Percentiles rank a stretch among this genome's conserved stretches.
phyloP scores from a whole-genome alignment of 2,888 invertebrate species.

The Lasiommata megera region DNA sequence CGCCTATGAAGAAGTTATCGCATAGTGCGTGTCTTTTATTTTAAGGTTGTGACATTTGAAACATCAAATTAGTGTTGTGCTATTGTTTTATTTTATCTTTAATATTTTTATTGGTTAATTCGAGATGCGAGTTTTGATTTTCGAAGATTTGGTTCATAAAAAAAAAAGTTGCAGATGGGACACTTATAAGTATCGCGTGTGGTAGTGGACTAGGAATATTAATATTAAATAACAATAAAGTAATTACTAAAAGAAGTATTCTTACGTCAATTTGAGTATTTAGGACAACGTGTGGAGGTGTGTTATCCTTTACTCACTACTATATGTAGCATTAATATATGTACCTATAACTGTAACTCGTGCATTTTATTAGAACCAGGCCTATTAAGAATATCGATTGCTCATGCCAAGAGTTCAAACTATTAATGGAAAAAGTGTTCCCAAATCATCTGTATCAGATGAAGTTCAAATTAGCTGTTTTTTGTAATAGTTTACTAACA shows the following conservation, averaged over 20 bases:
- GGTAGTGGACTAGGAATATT: background rate
- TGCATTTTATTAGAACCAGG: constrained; percentile 30
- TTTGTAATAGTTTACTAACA: constrained; percentile 69
- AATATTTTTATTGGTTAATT: constrained; percentile 19
- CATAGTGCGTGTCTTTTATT: constrained; percentile 9
- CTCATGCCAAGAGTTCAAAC: constrained; percentile 69
- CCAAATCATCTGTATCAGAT: constrained; percentile 78
- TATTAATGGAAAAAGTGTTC: constrained; percentile 48
- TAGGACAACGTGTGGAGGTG: background rate
- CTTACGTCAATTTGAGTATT: constrained; percentile 1
- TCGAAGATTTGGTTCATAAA: constrained; percentile 6
- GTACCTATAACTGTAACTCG: constrained; percentile 6
- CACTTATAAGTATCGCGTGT: background rate
- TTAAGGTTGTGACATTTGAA: constrained; percentile 35
- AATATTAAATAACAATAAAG: background rate
- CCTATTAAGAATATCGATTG: constrained; percentile 47
- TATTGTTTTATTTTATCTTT: constrained; percentile 31
- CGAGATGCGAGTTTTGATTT: constrained; percentile 12
- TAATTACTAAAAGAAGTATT: background rate
- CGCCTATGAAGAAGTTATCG: background rate
- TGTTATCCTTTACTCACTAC: constrained; percentile 4
- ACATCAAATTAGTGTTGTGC: constrained; percentile 35
- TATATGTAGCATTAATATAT: constrained; percentile 2
- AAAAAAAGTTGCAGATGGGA: background rate
- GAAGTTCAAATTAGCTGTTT: constrained; percentile 69